A percentile compares a stretch with the other conserved stretches of the same genome.
Conservation (phyloP, 2,113 vertebrate genomes). For the Centropus unirufus region DNA sequence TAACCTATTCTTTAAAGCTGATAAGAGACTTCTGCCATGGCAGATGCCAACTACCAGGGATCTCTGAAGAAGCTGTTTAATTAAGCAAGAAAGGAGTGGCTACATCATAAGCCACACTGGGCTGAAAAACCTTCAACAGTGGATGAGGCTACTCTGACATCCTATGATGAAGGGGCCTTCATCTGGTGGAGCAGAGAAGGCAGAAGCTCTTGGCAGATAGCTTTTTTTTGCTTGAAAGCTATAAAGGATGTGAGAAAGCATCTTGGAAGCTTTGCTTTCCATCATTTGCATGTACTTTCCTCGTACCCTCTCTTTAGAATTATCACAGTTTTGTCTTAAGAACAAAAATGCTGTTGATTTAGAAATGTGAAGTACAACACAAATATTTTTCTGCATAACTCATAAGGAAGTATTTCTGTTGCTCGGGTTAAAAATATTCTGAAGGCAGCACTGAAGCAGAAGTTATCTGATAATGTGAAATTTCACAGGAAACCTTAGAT, state of each 20-base stretch:
- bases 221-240: neutral
- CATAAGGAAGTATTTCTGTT: neutral
- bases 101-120: neutral
- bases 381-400: neutral
- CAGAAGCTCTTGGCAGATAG: neutral
- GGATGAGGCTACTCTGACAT: neutral
- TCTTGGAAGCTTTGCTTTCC: neutral
- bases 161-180: neutral
- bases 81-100: neutral
- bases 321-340: neutral
- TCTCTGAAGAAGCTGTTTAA: neutral
- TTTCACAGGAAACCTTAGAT: slow-evolving; percentile 19
- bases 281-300: neutral
- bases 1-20: neutral
- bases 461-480: neutral
- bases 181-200: neutral
- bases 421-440: neutral
- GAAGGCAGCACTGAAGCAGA: neutral
- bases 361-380: neutral
- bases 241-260: neutral
- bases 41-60: neutral
- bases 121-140: neutral
- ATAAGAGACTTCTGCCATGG: neutral
- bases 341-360: neutral
- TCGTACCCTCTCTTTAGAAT: neutral